Conservation (phyloP, 1,140 invertebrate species). For the Phymorhynchus buccinoides region DNA sequence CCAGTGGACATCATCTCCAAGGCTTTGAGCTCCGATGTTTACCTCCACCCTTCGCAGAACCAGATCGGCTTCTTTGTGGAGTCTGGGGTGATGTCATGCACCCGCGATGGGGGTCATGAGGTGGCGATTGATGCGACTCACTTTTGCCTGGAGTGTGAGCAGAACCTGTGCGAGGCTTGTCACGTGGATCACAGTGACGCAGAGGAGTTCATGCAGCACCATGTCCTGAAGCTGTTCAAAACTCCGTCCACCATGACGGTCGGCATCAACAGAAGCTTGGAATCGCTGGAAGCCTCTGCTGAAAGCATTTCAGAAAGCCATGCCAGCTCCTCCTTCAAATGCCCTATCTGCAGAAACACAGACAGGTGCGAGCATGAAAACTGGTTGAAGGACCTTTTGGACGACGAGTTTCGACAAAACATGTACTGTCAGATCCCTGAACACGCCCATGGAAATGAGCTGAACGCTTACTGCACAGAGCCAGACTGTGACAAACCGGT, state of each 20-base stretch:
- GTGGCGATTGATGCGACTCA: background rate
- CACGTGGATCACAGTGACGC: background rate
- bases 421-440: background rate
- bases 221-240: constrained; percentile 1
- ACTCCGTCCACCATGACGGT: constrained; percentile 25
- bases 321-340: background rate
- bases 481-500: background rate
- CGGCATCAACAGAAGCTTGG: background rate
- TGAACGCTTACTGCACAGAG: constrained; percentile 25
- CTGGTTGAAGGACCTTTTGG: background rate
- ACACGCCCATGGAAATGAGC: background rate
- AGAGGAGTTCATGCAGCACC: constrained; percentile 8
- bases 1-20: background rate
- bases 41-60: constrained; percentile 21
- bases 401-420: background rate
- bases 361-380: constrained; percentile 19
- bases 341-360: constrained; percentile 35
- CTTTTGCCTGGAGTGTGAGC: constrained; percentile 34
- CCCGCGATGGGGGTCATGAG: background rate
- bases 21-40: constrained; percentile 4
- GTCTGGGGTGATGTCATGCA: constrained; percentile 17
- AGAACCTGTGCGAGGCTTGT: constrained; percentile 24
- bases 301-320: constrained; percentile 4
- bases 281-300: background rate
- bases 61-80: constrained; percentile 25